Evolutionary conservation across 2,113 vertebrate species (phyloP), one percentile per base, ranked within the genome.

Genomic region (Toxotes jaculatrix): DNA sequence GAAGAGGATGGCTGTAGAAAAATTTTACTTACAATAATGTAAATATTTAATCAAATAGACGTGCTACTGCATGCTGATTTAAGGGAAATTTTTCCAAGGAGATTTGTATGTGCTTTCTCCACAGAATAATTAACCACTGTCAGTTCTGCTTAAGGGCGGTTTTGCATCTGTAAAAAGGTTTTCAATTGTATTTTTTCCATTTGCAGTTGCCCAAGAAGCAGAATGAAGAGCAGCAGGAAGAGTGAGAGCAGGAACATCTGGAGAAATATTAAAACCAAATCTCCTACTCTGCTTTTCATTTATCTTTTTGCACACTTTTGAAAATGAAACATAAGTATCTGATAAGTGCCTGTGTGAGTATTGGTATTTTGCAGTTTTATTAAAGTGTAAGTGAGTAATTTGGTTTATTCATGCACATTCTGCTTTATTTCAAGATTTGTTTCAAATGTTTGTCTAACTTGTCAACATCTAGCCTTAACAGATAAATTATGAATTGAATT

Each of bases 161-260:
- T 65, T 55, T 60, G 2, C 8, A 12, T 60, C n/a, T 80, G 38
- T 64, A 19, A 80, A 79, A 72, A 4, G 1, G 7, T 71, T 82
- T 74, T 38, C 27, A 59, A 4, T 72, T 66, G 34, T 79, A 1
- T 74, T 14, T 66, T 56, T 53, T 13, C 53, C 13, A 51, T 74
- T 82, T 84, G 11, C 86, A 94, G 93, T 75, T 89, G 53, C 89
- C 94, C 64, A 95, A 95, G 91, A 94, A 95, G 86, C 94, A 93
- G 83, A 95, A 95, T 78, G 88, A 93, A 79, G 94, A 95, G 53
- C 93, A 94, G 69, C 90, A 94, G 43, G 93, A 95, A 32, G 94
- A 94, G 78, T 93, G 89, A 95, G 65, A 78, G 49, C 40, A 59
- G 32, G 21, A 84, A 51, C 62, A 21, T 62, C 19, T 68, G 72